Base-by-base conservation (phyloP, 2,797 vertebrate genomes). In the Betta splendens region DNA sequence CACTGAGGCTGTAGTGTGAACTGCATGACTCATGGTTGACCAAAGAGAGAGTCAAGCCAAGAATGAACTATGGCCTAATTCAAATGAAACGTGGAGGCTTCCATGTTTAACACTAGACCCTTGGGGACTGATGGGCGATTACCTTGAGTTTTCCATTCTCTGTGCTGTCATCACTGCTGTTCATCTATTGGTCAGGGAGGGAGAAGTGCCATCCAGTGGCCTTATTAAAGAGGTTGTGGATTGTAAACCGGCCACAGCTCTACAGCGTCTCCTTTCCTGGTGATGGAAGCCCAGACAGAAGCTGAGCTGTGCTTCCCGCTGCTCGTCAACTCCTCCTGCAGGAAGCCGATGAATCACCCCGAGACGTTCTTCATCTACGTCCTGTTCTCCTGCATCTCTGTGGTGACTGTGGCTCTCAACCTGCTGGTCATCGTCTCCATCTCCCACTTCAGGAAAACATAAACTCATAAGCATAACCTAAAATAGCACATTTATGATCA, bases 401-500 rank as follows among this genome's bases (percentile, higher is more conserved):
- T 58, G 6, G 16, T 72, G 18, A 77, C 74, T 39, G 44, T 61
- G 15, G 4, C 13, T 51, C 69, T 77, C 6, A 72, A 76, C 26
- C 45, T 72, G 44, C 57, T 72, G 32, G 46, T 77, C 55, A 61
- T 77, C 69, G 57, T 77, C 59, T 72, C 74, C 2, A 64, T 72
- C 50, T 56, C 64, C 37, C 69, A 72, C n/a, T 77, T 77, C 55
- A 69, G 64, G 74, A 16, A 66, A 5, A 32, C 1, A 40, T 5
- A 6, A 2, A 26, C 1, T 22, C n/a, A 15, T 33, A 6, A 32
- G 9, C 29, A 15, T 12, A 16, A 26, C 7, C 9, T 39, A 12
- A 21, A 0, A 29, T 29, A 5, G 5, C 7, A 3, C 2, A 3
- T 31, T n/a, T n/a, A n/a, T n/a, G n/a, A n/a, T n/a, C n/a, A n/a